Conservation (phyloP, 1,140 invertebrate species). For the Sogatella furcifera region DNA sequence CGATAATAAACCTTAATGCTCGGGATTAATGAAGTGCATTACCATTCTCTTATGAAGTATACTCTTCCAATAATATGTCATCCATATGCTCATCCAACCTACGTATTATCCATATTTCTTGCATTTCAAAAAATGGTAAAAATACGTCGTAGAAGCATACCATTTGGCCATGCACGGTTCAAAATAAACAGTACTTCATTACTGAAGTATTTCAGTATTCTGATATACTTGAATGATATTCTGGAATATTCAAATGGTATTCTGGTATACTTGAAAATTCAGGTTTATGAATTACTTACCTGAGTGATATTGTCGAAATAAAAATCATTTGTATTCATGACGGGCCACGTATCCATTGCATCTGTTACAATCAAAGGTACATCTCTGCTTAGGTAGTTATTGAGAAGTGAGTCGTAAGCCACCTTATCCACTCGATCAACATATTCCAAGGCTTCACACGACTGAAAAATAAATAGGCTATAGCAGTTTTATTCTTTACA, state of each 20-base stretch:
- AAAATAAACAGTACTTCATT: no score
- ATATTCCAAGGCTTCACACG: conserved; percentile 46
- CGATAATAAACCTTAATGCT: not conserved
- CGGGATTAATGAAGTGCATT: not conserved
- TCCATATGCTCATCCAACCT: no score
- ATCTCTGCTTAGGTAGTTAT: conserved; percentile 54
- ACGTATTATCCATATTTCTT: no score
- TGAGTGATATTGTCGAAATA: conserved; percentile 57
- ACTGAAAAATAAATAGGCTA: conserved; percentile 34
- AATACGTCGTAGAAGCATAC: no score
- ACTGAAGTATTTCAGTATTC: no score
- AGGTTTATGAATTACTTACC: conserved; percentile 30
- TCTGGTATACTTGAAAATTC: no score
- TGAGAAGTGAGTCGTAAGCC: conserved; percentile 48
- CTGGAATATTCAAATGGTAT: no score
- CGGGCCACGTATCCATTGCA: conserved; percentile 54
- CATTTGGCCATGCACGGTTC: no score
- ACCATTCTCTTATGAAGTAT: not conserved
- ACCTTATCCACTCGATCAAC: conserved; percentile 51
- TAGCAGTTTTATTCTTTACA: no score
- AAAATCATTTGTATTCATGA: conserved; percentile 48
- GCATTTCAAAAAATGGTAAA: no score
- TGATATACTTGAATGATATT: no score
- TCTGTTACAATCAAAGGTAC: conserved; percentile 61
- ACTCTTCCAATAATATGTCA: not conserved